These are phyloP conservation scores for Vombatus ursinus DNA, from an alignment of 2,113 vertebrate species.

Conservation along the genomic window DNA sequence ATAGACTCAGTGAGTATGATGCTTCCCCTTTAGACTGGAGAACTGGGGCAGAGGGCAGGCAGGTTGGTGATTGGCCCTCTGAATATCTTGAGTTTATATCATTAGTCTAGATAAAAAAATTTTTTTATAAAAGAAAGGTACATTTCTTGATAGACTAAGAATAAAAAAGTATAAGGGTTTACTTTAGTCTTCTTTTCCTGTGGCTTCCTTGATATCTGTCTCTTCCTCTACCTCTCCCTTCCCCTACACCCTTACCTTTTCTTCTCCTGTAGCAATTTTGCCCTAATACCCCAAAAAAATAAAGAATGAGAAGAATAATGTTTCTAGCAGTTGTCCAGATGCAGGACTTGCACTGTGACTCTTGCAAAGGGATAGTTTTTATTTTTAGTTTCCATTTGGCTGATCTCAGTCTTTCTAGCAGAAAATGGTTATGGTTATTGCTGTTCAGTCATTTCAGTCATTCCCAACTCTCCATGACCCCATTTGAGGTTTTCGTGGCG, in stretches of 20 bases:
- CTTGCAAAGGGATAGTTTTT: not conserved
- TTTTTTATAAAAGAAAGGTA: not conserved
- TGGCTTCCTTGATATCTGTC: not conserved
- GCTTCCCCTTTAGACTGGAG: not conserved
- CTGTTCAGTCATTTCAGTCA: not conserved
- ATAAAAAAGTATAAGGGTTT: not conserved
- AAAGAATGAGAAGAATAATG: not conserved
- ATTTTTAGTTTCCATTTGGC: not conserved
- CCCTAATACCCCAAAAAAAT: not conserved
- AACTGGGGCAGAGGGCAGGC: not conserved
- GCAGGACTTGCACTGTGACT: not conserved
- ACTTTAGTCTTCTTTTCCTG: not conserved
- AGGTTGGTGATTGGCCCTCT: not conserved
- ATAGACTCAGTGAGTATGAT: slow-evolving; percentile 94
- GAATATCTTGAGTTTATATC: not conserved
- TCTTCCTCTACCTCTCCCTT: not conserved
- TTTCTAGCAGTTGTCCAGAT: not conserved
- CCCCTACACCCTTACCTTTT: not conserved
- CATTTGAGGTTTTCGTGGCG: not conserved
- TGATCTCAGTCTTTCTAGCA: not conserved
- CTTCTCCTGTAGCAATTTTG: slow-evolving; percentile 2
- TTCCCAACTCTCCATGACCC: not conserved
- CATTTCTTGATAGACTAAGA: slow-evolving; percentile 9
- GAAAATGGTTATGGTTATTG: not conserved
- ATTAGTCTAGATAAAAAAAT: not conserved